These are phyloP conservation scores for Alouatta palliata DNA, from an alignment of 2,113 vertebrate genomes.

Conservation along the genomic window DNA sequence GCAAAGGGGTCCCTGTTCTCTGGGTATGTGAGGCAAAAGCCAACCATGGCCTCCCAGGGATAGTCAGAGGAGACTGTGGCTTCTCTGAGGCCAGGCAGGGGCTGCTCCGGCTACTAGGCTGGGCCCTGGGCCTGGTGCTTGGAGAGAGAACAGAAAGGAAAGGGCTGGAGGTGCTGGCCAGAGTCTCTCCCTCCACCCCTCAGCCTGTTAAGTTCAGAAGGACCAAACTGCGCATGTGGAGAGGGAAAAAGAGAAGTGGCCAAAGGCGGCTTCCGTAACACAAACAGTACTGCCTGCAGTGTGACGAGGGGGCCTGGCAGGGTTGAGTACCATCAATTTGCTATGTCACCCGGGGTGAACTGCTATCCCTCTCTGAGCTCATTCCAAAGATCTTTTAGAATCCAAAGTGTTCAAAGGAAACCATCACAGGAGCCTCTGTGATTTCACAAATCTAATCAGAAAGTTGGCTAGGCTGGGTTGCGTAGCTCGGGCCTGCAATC, in stretches of 20 bases:
- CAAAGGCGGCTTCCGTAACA: accelerated
- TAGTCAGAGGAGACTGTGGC: background rate
- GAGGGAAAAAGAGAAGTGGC: background rate
- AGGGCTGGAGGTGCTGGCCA: background rate
- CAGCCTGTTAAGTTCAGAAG: background rate
- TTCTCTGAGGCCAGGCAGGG: background rate
- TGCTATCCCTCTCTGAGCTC: background rate
- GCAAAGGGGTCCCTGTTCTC: background rate
- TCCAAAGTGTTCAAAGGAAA: background rate
- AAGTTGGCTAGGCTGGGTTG: background rate
- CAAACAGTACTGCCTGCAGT: accelerated
- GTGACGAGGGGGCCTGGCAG: background rate
- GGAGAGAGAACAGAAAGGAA: background rate
- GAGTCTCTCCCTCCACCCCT: background rate
- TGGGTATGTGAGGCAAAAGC: background rate
- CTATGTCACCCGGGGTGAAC: background rate
- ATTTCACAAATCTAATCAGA: background rate
- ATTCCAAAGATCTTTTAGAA: background rate
- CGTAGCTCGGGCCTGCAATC: background rate
- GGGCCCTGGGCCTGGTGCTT: background rate
- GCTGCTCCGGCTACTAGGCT: background rate
- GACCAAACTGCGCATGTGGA: background rate
- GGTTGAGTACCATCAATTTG: background rate
- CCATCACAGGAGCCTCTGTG: background rate
- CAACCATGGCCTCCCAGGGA: background rate